Evolutionary conservation across 2,888 invertebrate genomes (phyloP).

Genomic region (Dasypolia templi): DNA sequence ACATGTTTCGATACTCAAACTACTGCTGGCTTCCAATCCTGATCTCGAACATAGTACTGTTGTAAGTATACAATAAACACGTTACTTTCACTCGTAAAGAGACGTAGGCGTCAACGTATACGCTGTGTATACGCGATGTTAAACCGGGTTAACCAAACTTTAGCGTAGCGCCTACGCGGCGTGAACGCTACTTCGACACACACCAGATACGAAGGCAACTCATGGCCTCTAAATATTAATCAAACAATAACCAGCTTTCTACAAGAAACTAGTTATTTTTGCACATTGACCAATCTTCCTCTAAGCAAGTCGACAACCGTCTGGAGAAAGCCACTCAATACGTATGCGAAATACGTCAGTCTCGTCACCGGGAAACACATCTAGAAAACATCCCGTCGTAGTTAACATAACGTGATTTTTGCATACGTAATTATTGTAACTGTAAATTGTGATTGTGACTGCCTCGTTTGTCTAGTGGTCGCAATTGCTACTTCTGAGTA

Average conservation of each 20-base stretch:
- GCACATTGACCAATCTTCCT: neutral
- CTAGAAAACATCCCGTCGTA: constrained; percentile 28
- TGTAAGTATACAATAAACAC: constrained; percentile 80
- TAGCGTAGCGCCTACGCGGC: neutral
- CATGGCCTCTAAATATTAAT: neutral
- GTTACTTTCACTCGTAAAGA: neutral
- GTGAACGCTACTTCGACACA: neutral
- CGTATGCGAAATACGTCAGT: constrained; percentile 23
- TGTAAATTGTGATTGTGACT: no score
- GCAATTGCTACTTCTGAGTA: no score
- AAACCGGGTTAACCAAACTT: neutral
- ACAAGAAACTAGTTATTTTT: constrained; percentile 3
- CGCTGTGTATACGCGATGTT: neutral
- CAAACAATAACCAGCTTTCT: neutral
- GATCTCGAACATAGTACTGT: constrained; percentile 98
- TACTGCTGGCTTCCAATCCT: constrained; percentile 96
- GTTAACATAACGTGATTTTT: constrained; percentile 46
- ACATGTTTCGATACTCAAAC: constrained; percentile 95
- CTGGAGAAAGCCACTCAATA: constrained; percentile 4
- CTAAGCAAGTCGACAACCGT: neutral
- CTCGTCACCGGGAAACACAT: constrained; percentile 25
- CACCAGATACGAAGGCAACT: neutral
- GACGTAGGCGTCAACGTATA: neutral
- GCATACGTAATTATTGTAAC: neutral
- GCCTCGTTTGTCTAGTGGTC: no score